Base-by-base conservation (phyloP, 2,797 vertebrate species). In the Scomberomorus guttatus region DNA sequence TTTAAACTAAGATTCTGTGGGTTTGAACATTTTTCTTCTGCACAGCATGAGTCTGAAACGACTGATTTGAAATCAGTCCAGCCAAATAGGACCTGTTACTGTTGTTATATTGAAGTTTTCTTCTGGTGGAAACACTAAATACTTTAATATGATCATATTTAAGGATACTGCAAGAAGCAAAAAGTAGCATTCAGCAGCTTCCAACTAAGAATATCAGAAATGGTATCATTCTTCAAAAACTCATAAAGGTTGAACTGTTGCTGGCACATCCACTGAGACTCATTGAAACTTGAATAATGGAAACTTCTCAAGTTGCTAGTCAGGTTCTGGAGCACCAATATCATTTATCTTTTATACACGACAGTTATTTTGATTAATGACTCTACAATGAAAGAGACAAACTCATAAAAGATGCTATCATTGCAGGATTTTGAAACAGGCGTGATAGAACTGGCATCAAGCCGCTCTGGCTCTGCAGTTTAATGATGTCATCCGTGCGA, bases 281-380 rank as follows among this genome's bases (percentile, higher is more conserved):
- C 66, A 71, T 17, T 82, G 65, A 39, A 60, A 29, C 39, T 20
- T 76, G 72, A 87, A 83, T 74, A 81, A 85, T 78, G 70, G 75
- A 64, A 74, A 55, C 74, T 60, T 11, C 66, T 83, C 48, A 48
- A 72, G 52, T 79, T 84, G 71, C 77, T 74, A 71, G 69, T 89
- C 81, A 90, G 77, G 79, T 83, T 70, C 61, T 50, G 52, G 22
- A 60, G 78, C 44, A 59, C 54, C 59, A 75, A 42, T 75, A 85
- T 81, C 58, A 75, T 90, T 89, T 75, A 80, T 87, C 75, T 82
- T 78, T 80, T 64, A 80, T 44, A 65, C 75, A 62, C 2, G 72
- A 79, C 84, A 69, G 70, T 67, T 75, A 65, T 74, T 76, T 80
- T 86, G 86, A 92, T 89, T 60, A 83, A 92, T 79, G 84, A 50